Conservation (phyloP, 1,140 invertebrate species). For the Homalodisca vitripennis region DNA sequence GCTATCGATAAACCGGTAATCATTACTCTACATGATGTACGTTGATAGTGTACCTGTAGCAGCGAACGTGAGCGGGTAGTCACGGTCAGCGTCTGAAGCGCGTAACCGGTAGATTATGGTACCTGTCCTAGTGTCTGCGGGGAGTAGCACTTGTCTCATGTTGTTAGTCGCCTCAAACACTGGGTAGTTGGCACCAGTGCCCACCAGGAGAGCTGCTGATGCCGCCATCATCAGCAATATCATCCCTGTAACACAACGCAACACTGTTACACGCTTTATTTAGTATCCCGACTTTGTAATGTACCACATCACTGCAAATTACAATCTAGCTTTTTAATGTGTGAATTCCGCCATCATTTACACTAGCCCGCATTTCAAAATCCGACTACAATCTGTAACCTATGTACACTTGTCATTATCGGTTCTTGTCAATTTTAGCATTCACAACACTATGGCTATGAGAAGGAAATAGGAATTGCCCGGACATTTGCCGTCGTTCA, state of each 20-base stretch:
- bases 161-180: slow-evolving; percentile 75
- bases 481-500: no score
- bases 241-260: slow-evolving; percentile 11
- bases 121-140: slow-evolving; percentile 75
- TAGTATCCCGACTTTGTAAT: neutral
- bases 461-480: no score
- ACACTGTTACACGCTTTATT: neutral
- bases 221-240: slow-evolving; percentile 20
- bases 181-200: slow-evolving; percentile 41
- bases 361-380: neutral
- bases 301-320: neutral
- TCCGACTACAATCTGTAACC: neutral
- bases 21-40: no score
- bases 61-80: slow-evolving; percentile 81
- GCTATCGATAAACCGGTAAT: no score
- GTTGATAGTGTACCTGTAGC: slow-evolving; percentile 72
- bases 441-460: no score
- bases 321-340: neutral
- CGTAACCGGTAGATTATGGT: slow-evolving; percentile 82
- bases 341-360: neutral
- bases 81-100: slow-evolving; percentile 82
- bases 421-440: no score
- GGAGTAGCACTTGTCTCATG: slow-evolving; percentile 76
- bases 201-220: slow-evolving; percentile 22
- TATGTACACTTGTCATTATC: neutral